Percentiles rank a stretch among this genome's conserved stretches.
Evolutionary conservation across 2,797 vertebrate genomes (phyloP).

Genomic region (Danionella dracula): DNA sequence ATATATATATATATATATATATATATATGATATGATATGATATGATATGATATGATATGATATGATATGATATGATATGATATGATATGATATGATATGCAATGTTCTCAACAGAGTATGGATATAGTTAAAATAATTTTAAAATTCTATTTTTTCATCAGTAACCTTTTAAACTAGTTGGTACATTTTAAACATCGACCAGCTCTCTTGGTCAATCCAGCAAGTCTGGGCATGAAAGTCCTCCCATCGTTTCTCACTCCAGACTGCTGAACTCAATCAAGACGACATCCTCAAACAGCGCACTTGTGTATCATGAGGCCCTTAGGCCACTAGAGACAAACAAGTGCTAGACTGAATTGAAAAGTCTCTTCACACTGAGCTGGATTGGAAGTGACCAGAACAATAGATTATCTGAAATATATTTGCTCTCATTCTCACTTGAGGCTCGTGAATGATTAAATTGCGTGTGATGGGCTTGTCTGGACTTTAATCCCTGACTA

Average conservation of each 20-base stretch:
- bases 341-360: constrained; percentile 39
- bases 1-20: no score
- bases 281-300: constrained; percentile 6
- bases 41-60: no score
- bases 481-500: constrained; percentile 38
- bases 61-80: no score
- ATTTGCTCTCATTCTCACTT: constrained; percentile 47
- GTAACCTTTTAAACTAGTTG: no score
- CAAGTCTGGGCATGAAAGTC: constrained; percentile 1
- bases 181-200: background rate
- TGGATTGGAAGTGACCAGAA: constrained; percentile 32
- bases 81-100: no score
- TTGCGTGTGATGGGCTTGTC: constrained; percentile 40
- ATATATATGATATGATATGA: no score
- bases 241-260: constrained; percentile 5
- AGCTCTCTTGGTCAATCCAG: constrained; percentile 17
- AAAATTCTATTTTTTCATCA: no score
- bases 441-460: constrained; percentile 48
- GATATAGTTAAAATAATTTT: no score
- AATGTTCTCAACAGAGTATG: no score
- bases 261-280: background rate
- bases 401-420: constrained; percentile 39
- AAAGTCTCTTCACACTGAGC: constrained; percentile 22
- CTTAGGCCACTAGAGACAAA: constrained; percentile 30
- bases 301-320: constrained; percentile 12